Base-by-base conservation (phyloP, 2,113 vertebrate species). In the Ochotona princeps region DNA sequence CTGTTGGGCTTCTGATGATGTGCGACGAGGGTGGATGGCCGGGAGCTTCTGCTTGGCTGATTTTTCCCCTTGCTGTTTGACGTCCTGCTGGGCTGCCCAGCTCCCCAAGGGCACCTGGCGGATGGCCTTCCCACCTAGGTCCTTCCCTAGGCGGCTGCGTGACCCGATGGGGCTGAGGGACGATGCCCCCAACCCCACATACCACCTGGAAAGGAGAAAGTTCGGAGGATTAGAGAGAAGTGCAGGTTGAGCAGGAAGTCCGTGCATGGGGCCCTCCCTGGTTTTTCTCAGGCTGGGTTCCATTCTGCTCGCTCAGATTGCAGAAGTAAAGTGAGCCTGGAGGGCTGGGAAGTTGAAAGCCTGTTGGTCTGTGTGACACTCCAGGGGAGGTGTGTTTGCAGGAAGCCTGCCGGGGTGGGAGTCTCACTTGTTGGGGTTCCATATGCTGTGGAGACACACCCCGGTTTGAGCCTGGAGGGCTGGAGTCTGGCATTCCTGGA, bases 221-320 rank as follows among this genome's bases (percentile, higher is more conserved):
- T 80, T 82, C 95, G 51, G 61, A 87, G 74, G 28, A 72, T 63
- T 10, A 49, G 38, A 78, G 25, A 90, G 38, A 84, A 51, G 12
- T 32, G n/a, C 3, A 8, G 51, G 21, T 18, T 30, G 38, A 10
- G 2, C 23, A 10, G 38, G 17, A 28, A 7, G 83, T 66, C 32
- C 69, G 83, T 44, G 38, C 4, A 12, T 54, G 81, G 72, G 54
- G 38, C 76, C 11, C 60, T 88, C 21, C 47, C 79, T 91, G 20
- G 11, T 75, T 90, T 97, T 90, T 85, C 70, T 90, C 32, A 78
- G 72, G 30, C n/a, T 78, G 44, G 15, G 8, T n/a, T 82, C 66
- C 85, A 73, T 5, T 73, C 35, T 60, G 51, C 57, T 28, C 17
- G 44, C 61, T 91, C 49, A 82, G 82, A 73, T 70, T 83, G 65